Evolutionary conservation across 1,140 invertebrate species (phyloP), one percentile per base, ranked within the genome.

Genomic region (Lutraria rhynchaena): DNA sequence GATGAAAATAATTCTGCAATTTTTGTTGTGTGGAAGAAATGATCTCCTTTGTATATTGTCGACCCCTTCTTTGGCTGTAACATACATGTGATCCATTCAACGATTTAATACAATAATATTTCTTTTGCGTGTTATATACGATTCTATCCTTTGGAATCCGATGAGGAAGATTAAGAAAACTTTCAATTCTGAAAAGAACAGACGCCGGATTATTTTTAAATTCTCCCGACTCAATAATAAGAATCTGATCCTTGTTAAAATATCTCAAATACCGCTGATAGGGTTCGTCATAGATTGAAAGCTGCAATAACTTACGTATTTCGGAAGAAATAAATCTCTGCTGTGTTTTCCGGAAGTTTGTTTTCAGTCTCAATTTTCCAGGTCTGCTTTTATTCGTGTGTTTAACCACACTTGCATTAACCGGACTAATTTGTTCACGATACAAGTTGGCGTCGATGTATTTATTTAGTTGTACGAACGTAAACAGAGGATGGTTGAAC

Each of bases 181-280:
- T 3, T 60, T 60, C 58, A 13, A 60, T 27, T 7, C 33, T n/a
- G 17, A 27, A 17, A 3, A 60, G 19, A 35, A 60, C 33, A 17
- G 24, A 5, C 17, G 17, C 17, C 31, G 58, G 58, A 27, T 4
- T 35, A 27, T 60, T 29, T 60, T 60, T 60, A 35, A 60, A 60
- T 11, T 60, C 58, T 7, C 31, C 31, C 17, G 24, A 60, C 17
- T 60, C 58, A 35, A 60, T 60, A 29, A 60, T 5, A 9, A 60
- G 58, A 60, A 60, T 31, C 31, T 60, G 58, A 29, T 60, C 58
- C 5, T 22, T 17, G 2, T 4, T 60, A 60, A 60, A 60, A 60
- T 4, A 31, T 13, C 31, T 29, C 7, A 60, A 17, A 60, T 60
- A 60, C 17, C 31, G 3, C 9, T 9, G 3, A 60, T 22, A 4